phyloP scores from a whole-genome alignment of 2,797 vertebrate genomes.

The Dallia pectoralis region DNA sequence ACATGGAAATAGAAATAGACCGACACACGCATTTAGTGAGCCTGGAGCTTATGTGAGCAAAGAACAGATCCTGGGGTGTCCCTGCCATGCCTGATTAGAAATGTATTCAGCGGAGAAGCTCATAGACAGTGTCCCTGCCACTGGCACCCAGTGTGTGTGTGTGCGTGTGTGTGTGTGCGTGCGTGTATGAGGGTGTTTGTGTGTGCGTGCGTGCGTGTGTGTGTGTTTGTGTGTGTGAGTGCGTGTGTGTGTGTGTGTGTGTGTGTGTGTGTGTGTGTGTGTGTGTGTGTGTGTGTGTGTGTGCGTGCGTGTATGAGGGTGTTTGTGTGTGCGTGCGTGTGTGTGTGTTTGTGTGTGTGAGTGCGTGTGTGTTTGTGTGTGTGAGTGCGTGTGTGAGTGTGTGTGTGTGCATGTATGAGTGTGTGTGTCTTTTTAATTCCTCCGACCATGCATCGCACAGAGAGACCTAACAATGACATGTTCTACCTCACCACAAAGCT shows the following conservation, averaged over 20 bases:
- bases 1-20: conserved; percentile 22
- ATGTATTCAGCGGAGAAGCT: conserved; percentile 36
- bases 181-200: conserved; percentile 3
- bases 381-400: conserved; percentile 16
- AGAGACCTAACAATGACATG: too few relatives aligned
- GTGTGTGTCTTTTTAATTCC: conserved; percentile 25
- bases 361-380: neutral
- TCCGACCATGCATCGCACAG: neutral
- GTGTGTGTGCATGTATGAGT: conserved; percentile 39
- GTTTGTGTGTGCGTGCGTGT: neutral
- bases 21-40: conserved; percentile 30
- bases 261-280: conserved; percentile 33
- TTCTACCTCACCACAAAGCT: conserved; percentile 19
- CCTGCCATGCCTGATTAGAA: conserved; percentile 64
- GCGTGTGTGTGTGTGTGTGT: conserved; percentile 39
- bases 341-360: neutral
- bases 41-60: conserved; percentile 39
- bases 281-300: conserved; percentile 10
- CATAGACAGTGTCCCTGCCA: conserved; percentile 16
- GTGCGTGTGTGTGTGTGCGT: conserved; percentile 16
- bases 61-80: conserved; percentile 55
- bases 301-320: neutral
- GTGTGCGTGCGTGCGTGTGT: neutral
- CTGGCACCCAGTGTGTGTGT: too few relatives aligned
- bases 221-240: conserved; percentile 35